These are phyloP conservation scores for Ernsta delagoae DNA, from an alignment of 2,888 invertebrate species.

Conservation along the genomic window DNA sequence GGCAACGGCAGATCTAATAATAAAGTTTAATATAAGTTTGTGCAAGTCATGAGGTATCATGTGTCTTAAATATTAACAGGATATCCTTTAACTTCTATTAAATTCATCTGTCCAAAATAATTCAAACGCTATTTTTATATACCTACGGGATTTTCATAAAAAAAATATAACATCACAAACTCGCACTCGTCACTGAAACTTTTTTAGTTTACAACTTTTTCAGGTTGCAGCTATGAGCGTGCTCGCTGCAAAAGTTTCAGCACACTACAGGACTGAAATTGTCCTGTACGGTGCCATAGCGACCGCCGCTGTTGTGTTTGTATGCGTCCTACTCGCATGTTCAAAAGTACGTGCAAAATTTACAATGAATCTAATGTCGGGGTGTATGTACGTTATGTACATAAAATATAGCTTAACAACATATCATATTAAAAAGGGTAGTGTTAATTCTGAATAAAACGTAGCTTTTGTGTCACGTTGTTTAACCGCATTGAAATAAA, in stretches of 20 bases:
- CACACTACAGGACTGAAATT: slow-evolving; percentile 41
- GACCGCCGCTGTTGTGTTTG: slow-evolving; percentile 44
- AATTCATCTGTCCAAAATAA: no score
- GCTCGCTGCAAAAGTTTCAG: slow-evolving; percentile 40
- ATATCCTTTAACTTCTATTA: no score
- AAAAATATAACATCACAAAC: not conserved
- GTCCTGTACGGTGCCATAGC: slow-evolving; percentile 45
- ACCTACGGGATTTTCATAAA: slow-evolving; percentile 1
- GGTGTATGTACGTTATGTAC: no score
- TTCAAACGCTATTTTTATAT: no score
- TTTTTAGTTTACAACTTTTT: slow-evolving; percentile 1
- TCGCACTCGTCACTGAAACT: not conserved
- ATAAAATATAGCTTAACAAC: no score
- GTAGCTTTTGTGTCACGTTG: no score
- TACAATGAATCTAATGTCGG: not conserved
- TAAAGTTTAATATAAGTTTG: no score
- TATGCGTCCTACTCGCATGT: slow-evolving; percentile 48
- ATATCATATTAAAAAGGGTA: no score
- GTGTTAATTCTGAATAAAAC: no score
- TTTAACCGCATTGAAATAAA: no score
- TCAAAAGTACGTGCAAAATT: slow-evolving; percentile 36
- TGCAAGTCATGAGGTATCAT: no score
- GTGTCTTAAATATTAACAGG: no score
- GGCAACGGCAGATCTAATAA: slow-evolving; percentile 5
- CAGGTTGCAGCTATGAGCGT: slow-evolving; percentile 15